Base-by-base conservation (phyloP, 23 tunicate genomes). In the Trididemnum miniatum region DNA sequence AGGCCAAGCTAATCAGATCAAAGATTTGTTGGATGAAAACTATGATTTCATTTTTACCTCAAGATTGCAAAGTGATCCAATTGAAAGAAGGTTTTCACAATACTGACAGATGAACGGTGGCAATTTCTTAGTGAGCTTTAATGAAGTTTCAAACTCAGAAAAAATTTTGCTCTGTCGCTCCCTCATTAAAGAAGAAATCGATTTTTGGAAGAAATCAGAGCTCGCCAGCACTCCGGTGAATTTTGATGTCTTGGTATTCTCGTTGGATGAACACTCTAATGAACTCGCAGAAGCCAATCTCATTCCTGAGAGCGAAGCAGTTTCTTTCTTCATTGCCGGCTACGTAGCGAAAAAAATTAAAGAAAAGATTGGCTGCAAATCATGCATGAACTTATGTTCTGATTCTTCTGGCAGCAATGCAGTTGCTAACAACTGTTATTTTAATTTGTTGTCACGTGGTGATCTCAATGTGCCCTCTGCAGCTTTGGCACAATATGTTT, bases 1-100 rank as follows among this genome's bases (percentile, higher is more conserved):
- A 5, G 76, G 9, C n/a, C 76, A 30, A 71, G 76, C 76, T 15
- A 15, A 34, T 34, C 76, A 25, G n/a, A 34, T 71, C 40, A 34
- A 71, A 71, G 76, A 71, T 30, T 71, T 71, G 76, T 9, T 71
- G 38, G 76, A 5, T 32, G 76, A 71, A 71, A 71, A 71, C n/a
- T 71, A 25, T 20, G 40, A 71, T 15, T 34, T 5, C 28, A 27
- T 71, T n/a, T 40, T 71, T 31, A 71, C 38, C 36, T 23, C 69
- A 22, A 62, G 26, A 62, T 9, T 62, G 69, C 69, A 62, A 62
- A 62, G 69, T 62, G 69, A 62, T 62, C 26, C 30, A 22, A 62
- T 62, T 9, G 69, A 62, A 62, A 62, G 69, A 62, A 15, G 30
- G 69, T 62, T 62, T 62, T 62, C 69, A 22, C 69, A 62, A 62